Evolutionary conservation across 2,888 invertebrate genomes (phyloP), one percentile per base, ranked within the genome.

Genomic region (Latrodectus elegans): DNA sequence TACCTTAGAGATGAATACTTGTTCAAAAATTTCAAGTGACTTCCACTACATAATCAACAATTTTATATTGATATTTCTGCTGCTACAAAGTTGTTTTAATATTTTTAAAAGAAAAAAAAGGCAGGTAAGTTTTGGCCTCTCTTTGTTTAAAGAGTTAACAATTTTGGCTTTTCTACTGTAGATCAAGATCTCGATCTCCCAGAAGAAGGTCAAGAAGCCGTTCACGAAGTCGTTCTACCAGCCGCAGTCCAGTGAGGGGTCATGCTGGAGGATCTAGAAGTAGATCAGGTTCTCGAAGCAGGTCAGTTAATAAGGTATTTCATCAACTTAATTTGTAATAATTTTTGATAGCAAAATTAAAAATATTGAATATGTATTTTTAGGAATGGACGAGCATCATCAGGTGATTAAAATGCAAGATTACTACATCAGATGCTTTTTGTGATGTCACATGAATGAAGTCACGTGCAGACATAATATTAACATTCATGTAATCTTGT

Each of bases 321-420:
- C 60, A 38, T 4, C 6, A 6, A 38, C 38, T 38, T 38, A 38
- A 38, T 38, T 38, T 38, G 38, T 38, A 3, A 6, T 38, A 38
- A 38, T 6, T 38, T 38, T 38, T 6, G 6, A 38, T 6, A 6
- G 6, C 38, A 6, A 6, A 38, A 38, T 38, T 38, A 0, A 38
- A 38, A 3, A 38, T 38, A 38, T 38, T 38, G 3, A 38, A 38
- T 6, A 38, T 38, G 4, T 38, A 38, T 38, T 38, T 71, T 9
- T 60, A 87, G 86, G 73, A 87, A 87, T 81, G 86, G 86, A 76
- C 65, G 86, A n/a, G 86, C 70, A 15, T 87, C 86, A 51, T 87
- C 86, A 55, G 76, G 51, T 17, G 86, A 87, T 67, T 87, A 77
- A 67, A 38, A 75, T 14, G 51, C 17, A 53, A 51, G 8, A 8